Conservation (phyloP, 2,888 invertebrate genomes). For the Nemoura dubitans region DNA sequence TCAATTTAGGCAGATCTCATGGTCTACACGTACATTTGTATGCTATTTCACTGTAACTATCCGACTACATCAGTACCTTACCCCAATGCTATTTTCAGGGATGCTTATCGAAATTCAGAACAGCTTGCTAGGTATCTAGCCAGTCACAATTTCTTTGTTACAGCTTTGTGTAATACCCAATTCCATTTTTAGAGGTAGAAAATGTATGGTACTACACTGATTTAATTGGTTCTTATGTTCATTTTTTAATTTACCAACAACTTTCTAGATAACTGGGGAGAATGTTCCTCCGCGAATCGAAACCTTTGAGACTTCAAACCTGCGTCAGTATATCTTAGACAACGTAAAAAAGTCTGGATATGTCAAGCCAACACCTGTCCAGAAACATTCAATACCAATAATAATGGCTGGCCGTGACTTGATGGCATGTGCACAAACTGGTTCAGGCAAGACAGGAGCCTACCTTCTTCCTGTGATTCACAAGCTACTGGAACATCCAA, state of each 20-base stretch:
- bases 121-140: no score
- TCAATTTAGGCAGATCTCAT: no score
- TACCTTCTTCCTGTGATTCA: slow-evolving; percentile 91
- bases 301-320: slow-evolving; percentile 75
- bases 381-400: slow-evolving; percentile 89
- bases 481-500: slow-evolving; percentile 67
- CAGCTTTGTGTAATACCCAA: no score
- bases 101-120: no score
- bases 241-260: neutral
- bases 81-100: no score
- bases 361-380: slow-evolving; percentile 90
- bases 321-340: slow-evolving; percentile 73
- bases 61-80: no score
- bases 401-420: slow-evolving; percentile 83
- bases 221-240: no score
- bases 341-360: slow-evolving; percentile 86
- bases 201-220: no score
- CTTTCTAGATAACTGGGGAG: slow-evolving; percentile 73
- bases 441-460: slow-evolving; percentile 97
- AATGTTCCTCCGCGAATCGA: slow-evolving; percentile 70
- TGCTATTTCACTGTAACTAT: no score
- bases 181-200: no score
- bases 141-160: no score
- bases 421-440: slow-evolving; percentile 98
- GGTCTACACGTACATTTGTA: no score